These are phyloP conservation scores for Vandiemenella viatica DNA, from an alignment of 2,888 invertebrate genomes.

Conservation along the genomic window DNA sequence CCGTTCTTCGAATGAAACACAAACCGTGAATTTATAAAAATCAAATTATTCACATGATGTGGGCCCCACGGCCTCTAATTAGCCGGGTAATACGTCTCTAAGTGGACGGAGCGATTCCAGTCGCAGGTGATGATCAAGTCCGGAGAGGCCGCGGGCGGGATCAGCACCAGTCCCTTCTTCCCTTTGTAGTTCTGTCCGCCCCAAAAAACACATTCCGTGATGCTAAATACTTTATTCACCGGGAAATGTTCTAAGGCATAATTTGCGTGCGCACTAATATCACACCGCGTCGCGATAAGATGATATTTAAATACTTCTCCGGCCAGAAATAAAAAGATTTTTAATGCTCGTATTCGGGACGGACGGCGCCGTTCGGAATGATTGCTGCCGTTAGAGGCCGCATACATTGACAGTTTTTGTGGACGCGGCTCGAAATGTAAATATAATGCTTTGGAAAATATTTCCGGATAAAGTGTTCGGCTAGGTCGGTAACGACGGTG, in stretches of 20 bases:
- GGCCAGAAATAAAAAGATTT: not conserved
- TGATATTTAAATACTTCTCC: not conserved
- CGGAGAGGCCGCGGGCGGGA: not conserved
- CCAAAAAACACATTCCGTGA: not conserved
- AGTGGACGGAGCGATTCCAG: not conserved
- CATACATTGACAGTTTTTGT: too few relatives aligned
- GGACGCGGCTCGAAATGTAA: too few relatives aligned
- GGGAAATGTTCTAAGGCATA: not conserved
- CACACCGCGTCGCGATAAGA: not conserved
- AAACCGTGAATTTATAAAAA: not conserved
- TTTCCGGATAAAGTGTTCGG: too few relatives aligned
- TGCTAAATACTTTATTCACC: not conserved
- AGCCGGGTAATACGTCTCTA: not conserved
- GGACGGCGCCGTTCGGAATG: too few relatives aligned
- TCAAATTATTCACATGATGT: not conserved
- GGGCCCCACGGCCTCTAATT: not conserved
- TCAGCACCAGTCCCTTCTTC: not conserved
- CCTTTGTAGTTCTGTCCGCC: not conserved
- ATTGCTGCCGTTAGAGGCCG: too few relatives aligned
- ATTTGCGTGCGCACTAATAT: not conserved
- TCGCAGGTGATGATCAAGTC: not conserved
- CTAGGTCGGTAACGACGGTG: too few relatives aligned
- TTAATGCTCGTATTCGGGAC: not conserved
- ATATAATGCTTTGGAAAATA: too few relatives aligned
- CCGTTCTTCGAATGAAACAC: too few relatives aligned